Percentiles rank a stretch among this genome's conserved stretches.
Conservation (phyloP, 2,797 vertebrate genomes). For the Macroramphosus scolopax region DNA sequence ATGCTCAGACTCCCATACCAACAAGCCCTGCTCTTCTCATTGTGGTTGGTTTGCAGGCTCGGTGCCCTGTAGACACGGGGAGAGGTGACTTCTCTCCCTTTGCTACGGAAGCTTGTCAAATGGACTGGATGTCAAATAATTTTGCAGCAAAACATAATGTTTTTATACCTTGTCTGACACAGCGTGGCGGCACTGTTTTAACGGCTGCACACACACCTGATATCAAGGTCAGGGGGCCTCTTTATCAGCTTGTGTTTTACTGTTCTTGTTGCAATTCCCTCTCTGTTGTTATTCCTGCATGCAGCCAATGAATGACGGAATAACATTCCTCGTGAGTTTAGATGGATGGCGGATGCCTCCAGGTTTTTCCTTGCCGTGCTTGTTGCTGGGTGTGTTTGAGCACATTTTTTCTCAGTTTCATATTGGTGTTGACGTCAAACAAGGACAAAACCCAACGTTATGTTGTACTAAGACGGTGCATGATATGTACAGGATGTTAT, state of each 20-base stretch:
- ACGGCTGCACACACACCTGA: slow-evolving; percentile 29
- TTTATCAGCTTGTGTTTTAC: slow-evolving; percentile 21
- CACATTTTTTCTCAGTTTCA: not conserved
- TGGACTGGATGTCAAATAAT: slow-evolving; percentile 23
- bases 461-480: too few relatives aligned
- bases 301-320: not conserved
- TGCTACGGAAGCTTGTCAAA: too few relatives aligned
- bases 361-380: too few relatives aligned
- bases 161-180: slow-evolving; percentile 47
- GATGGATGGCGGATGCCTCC: too few relatives aligned
- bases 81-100: too few relatives aligned
- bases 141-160: slow-evolving; percentile 25
- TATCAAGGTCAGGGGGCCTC: slow-evolving; percentile 24
- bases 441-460: too few relatives aligned
- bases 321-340: not conserved
- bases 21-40: too few relatives aligned
- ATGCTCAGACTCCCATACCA: too few relatives aligned
- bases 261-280: slow-evolving; percentile 1
- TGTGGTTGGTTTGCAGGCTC: too few relatives aligned
- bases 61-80: too few relatives aligned
- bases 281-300: not conserved
- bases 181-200: slow-evolving; percentile 32
- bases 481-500: too few relatives aligned
- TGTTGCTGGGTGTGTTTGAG: not conserved
- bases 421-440: too few relatives aligned